Conservation (phyloP, 2,113 vertebrate genomes). For the Puma concolor region DNA sequence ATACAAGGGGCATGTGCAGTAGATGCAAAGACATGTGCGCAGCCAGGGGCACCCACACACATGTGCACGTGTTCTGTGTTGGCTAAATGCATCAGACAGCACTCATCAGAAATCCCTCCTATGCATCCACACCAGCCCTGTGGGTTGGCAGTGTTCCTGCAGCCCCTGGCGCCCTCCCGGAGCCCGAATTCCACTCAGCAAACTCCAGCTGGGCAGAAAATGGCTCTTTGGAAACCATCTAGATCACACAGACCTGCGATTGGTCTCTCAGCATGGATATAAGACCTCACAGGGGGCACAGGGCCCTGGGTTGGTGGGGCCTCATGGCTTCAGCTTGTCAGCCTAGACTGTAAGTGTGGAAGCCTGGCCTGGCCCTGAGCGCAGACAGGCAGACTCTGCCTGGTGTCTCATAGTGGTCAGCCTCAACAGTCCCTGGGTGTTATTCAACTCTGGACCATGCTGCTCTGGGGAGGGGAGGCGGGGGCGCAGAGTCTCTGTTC, state of each 20-base stretch:
- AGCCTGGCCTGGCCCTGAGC: not conserved
- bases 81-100: not conserved
- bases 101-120: not conserved
- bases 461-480: not conserved
- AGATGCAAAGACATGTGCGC: not conserved
- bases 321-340: not conserved
- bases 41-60: not conserved
- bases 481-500: not conserved
- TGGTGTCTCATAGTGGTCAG: not conserved
- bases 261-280: not conserved
- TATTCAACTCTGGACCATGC: not conserved
- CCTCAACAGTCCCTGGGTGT: not conserved
- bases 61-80: too few relatives aligned
- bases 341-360: not conserved
- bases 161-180: not conserved
- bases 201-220: conserved; percentile 24
- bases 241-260: not conserved
- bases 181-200: not conserved
- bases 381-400: not conserved
- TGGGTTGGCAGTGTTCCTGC: accelerated
- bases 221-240: conserved; percentile 17
- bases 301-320: not conserved
- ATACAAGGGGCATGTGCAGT: not conserved
- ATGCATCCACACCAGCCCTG: not conserved
- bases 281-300: not conserved